These are phyloP conservation scores for Kryptopterus vitreolus DNA, from an alignment of 2,797 vertebrate species.

Conservation along the genomic window DNA sequence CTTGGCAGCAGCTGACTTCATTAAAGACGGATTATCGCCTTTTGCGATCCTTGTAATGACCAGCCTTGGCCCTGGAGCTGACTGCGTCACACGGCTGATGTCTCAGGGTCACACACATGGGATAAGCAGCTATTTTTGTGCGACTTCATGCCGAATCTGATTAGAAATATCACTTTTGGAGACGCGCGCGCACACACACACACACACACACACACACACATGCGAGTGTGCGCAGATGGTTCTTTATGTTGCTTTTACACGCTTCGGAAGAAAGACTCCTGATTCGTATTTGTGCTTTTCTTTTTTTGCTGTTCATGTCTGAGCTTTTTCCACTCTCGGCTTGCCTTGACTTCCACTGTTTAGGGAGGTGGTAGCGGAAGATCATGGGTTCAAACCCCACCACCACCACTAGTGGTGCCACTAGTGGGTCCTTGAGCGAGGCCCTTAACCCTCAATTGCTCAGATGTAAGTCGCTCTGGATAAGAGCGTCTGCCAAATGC, in stretches of 20 bases:
- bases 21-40: conserved; percentile 78
- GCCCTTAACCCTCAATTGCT: too few relatives aligned
- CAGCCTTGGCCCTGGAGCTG: conserved; percentile 41
- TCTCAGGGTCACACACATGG: conserved; percentile 56
- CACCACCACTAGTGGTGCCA: too few relatives aligned
- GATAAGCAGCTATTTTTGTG: conserved; percentile 14
- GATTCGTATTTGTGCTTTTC: too few relatives aligned
- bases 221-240: too few relatives aligned
- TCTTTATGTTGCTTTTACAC: not conserved
- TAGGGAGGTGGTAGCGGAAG: too few relatives aligned
- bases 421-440: too few relatives aligned
- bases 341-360: too few relatives aligned
- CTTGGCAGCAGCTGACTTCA: conserved; percentile 70
- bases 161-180: not conserved
- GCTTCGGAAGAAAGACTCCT: not conserved
- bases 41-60: conserved; percentile 63
- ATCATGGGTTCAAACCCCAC: too few relatives aligned
- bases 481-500: too few relatives aligned
- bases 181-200: too few relatives aligned
- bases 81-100: conserved; percentile 18
- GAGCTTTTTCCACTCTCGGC: not conserved
- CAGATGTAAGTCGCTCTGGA: too few relatives aligned
- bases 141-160: not conserved
- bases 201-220: not conserved
- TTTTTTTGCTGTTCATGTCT: not conserved